Conservation (phyloP, 2,113 vertebrate species). For the Cyanistes caeruleus region DNA sequence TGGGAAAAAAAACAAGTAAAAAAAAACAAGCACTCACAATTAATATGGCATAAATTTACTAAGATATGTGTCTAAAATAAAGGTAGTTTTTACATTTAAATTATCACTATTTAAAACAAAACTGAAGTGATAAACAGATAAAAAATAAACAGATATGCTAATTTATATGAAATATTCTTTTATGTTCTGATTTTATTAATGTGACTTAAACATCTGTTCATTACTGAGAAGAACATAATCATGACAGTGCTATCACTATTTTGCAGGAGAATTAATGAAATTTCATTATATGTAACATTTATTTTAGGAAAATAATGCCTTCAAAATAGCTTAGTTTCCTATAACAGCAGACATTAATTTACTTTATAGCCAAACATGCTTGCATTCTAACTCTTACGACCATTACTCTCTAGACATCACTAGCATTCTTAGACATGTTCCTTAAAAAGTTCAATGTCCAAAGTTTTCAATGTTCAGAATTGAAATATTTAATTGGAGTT, state of each 20-base stretch:
- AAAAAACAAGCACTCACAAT: accelerated
- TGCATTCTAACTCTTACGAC: not conserved
- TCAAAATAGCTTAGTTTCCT: not conserved
- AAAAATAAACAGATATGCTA: not conserved
- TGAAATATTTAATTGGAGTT: not conserved
- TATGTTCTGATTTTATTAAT: not conserved
- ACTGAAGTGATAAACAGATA: not conserved
- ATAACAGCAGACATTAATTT: not conserved
- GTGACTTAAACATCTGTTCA: not conserved
- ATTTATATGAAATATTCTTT: not conserved
- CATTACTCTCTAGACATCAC: not conserved
- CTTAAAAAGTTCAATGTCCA: not conserved
- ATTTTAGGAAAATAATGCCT: not conserved
- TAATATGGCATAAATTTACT: not conserved
- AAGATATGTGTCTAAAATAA: not conserved
- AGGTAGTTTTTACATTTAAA: not conserved
- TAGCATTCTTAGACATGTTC: not conserved
- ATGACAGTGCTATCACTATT: not conserved
- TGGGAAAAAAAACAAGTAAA: not conserved
- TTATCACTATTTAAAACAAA: not conserved
- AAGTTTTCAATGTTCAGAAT: not conserved
- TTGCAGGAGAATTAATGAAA: not conserved
- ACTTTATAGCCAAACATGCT: not conserved
- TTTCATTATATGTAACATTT: not conserved
- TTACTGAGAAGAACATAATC: not conserved